Conservation (phyloP, 2,888 invertebrate genomes). For the Octodonta nipae region DNA sequence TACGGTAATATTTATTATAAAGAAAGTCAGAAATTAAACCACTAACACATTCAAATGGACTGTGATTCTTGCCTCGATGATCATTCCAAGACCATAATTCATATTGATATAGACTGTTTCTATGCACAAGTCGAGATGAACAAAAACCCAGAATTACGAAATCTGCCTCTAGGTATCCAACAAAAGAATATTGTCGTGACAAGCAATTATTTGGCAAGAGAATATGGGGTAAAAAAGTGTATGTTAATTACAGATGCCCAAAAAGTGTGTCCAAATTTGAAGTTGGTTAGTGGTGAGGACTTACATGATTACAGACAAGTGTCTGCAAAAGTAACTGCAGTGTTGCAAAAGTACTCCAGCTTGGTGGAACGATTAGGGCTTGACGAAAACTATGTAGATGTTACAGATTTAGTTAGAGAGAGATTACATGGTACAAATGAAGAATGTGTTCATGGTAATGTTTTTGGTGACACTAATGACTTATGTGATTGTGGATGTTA, state of each 20-base stretch:
- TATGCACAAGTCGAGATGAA: slow-evolving; percentile 78
- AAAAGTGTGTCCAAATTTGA: slow-evolving; percentile 57
- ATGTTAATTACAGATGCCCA: slow-evolving; percentile 65
- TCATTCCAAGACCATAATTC: slow-evolving; percentile 60
- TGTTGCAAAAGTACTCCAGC: slow-evolving; percentile 57
- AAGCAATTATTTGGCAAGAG: slow-evolving; percentile 69
- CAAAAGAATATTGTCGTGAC: slow-evolving; percentile 77
- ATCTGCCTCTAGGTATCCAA: slow-evolving; percentile 63
- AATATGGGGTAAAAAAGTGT: slow-evolving; percentile 62
- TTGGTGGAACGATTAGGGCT: slow-evolving; percentile 69
- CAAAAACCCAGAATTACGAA: slow-evolving; percentile 51
- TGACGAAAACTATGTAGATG: slow-evolving; percentile 76
- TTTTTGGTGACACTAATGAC: slow-evolving; percentile 40
- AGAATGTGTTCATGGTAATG: slow-evolving; percentile 37
- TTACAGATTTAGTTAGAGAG: slow-evolving; percentile 51
- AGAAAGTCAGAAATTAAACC: no score
- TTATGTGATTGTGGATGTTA: slow-evolving; percentile 66
- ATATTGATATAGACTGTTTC: slow-evolving; percentile 72
- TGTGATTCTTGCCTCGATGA: slow-evolving; percentile 17
- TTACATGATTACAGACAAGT: slow-evolving; percentile 65
- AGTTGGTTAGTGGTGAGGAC: slow-evolving; percentile 71
- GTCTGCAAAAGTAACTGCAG: slow-evolving; percentile 61
- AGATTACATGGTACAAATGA: slow-evolving; percentile 27
- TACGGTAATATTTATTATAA: no score
- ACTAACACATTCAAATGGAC: slow-evolving; percentile 15